Base-by-base conservation (phyloP, 2,888 invertebrate species). In the Stenoptilia bipunctidactyla region DNA sequence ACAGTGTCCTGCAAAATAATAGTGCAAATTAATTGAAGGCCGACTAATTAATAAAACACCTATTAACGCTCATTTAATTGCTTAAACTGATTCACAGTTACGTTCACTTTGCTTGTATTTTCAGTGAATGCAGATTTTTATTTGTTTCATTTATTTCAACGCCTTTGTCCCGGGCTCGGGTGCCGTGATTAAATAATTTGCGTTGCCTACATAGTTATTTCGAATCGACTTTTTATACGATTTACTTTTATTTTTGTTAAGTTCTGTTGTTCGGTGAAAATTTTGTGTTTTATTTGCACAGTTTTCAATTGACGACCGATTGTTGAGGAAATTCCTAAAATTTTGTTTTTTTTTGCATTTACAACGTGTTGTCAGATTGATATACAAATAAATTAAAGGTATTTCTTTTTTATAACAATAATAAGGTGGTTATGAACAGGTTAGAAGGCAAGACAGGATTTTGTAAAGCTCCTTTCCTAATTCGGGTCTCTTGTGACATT, bases 151-250 rank as follows among this genome's bases (percentile, higher is more conserved):
- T 52, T 50, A 42, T 45, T 51, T 45, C 37, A 44, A 39, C 45
- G 40, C 52, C 51, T 57, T 52, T 52, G 49, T 49, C 44, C 37
- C 40, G 52, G 46, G 36, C 44, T 51, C 20, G 4, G 47, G 49
- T 43, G 45, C 55, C 50, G 55, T 56, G 59, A 65, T 64, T 65
- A 63, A 59, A 61, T 56, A 53, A 62, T 65, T 66, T 59, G 52
- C 55, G 46, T 49, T 36, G 14, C 38, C 50, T 43, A 43, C 50
- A 47, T 51, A 49, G 46, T 53, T 53, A 55, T 55, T 55, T 51
- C 50, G 45, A 53, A 49, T 51, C 50, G 43, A 48, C 13, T 30
- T 30, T 30, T 30, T 30, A 15, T 40, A 20, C 20, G 8, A 8
- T 20, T 20, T 20, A 20, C 20, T 20, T 20, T 20, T 20, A 20